These are phyloP conservation scores for Nycteola revayana DNA, from an alignment of 2,888 invertebrate species.

Conservation along the genomic window DNA sequence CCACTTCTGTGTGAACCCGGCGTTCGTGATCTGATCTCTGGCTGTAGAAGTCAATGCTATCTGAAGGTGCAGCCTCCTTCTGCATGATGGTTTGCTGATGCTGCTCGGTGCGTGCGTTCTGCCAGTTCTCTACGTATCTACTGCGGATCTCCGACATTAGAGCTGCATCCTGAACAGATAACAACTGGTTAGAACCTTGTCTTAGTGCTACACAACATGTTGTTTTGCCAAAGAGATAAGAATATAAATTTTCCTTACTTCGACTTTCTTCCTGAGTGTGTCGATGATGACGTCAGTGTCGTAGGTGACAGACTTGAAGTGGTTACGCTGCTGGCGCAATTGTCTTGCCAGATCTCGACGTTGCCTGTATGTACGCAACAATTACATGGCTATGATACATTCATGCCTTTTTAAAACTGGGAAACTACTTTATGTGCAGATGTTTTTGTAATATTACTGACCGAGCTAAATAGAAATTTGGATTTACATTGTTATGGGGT, in stretches of 20 bases:
- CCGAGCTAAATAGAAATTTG: too few species aligned
- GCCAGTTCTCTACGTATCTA: conserved; percentile 61
- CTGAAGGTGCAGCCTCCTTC: conserved; percentile 37
- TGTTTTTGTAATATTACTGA: too few species aligned
- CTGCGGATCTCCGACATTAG: conserved; percentile 39
- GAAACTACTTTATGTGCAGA: too few species aligned
- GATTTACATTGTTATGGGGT: too few species aligned
- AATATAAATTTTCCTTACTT: conserved; percentile 41
- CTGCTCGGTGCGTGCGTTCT: conserved; percentile 61
- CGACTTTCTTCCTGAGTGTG: conserved; percentile 43
- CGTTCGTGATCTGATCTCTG: conserved; percentile 55
- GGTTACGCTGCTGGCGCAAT: conserved; percentile 55
- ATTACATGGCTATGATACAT: too few species aligned
- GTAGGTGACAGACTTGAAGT: conserved; percentile 52
- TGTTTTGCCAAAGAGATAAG: too few species aligned
- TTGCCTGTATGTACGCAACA: too few species aligned
- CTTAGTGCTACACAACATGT: too few species aligned
- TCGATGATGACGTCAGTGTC: conserved; percentile 51
- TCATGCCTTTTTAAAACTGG: too few species aligned
- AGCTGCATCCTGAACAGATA: conserved; percentile 31
- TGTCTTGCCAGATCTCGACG: conserved; percentile 48
- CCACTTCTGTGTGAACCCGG: conserved; percentile 64
- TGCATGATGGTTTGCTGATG: conserved; percentile 44
- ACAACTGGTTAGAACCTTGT: too few species aligned
- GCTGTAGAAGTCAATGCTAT: conserved; percentile 48